Percentiles rank a stretch among this genome's conserved stretches.
phyloP scores from a whole-genome alignment of 2,113 vertebrate genomes.

The Thermophis baileyi region DNA sequence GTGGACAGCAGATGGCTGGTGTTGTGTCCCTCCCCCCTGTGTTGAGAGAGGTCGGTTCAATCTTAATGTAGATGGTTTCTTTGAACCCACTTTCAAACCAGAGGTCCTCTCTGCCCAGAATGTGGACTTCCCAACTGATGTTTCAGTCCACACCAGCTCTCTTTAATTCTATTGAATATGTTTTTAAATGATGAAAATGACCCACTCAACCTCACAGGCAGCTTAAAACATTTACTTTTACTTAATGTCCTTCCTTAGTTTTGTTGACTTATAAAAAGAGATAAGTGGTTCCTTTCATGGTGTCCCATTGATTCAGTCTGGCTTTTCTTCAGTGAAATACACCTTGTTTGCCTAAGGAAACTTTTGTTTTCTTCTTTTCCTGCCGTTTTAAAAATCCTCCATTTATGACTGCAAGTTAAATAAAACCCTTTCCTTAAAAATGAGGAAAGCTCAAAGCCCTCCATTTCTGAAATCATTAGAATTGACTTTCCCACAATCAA shows the following conservation, averaged over 20 bases:
- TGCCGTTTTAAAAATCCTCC: slow-evolving; percentile 65
- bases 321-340: slow-evolving; percentile 66
- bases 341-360: slow-evolving; percentile 92
- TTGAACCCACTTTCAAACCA: background rate
- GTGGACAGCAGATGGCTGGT: accelerated
- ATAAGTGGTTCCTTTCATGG: slow-evolving; percentile 80
- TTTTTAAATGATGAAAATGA: slow-evolving; percentile 22
- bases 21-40: no score
- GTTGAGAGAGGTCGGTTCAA: background rate
- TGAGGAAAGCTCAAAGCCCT: slow-evolving; percentile 76
- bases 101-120: background rate
- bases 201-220: slow-evolving; percentile 51
- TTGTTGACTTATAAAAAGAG: slow-evolving; percentile 60
- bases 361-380: slow-evolving; percentile 84
- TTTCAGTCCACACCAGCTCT: background rate
- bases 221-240: slow-evolving; percentile 33
- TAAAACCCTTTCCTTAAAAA: slow-evolving; percentile 76
- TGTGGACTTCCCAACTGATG: background rate
- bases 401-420: slow-evolving; percentile 60
- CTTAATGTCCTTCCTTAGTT: slow-evolving; percentile 60
- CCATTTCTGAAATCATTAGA: slow-evolving; percentile 84
- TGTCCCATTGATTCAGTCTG: slow-evolving; percentile 81
- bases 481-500: slow-evolving; percentile 86
- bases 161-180: background rate
- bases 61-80: background rate